Conservation (phyloP, 2,797 vertebrate genomes). For the Acestrorhynchus altus region DNA sequence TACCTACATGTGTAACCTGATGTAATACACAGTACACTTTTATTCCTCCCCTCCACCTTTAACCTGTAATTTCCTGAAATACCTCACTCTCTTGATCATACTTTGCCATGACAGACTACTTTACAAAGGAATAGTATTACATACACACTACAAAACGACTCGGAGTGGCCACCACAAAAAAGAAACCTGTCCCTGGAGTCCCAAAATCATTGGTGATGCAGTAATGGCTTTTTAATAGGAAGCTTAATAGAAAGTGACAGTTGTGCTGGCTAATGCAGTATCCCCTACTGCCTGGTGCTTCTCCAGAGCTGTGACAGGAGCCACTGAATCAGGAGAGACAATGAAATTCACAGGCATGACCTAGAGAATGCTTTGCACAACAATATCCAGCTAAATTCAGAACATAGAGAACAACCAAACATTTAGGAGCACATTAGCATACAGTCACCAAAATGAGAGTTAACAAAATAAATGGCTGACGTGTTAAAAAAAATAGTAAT, state of each 20-base stretch:
- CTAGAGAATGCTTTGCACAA: not conserved
- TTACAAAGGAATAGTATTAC: not conserved
- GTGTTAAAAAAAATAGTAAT: too few relatives aligned
- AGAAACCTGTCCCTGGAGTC: slow-evolving; percentile 1
- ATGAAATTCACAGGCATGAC: not conserved
- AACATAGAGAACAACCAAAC: not conserved
- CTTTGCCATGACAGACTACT: not conserved
- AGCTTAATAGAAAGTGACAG: slow-evolving; percentile 33
- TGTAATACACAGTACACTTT: not conserved
- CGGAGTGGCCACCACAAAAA: not conserved
- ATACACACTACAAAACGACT: not conserved
- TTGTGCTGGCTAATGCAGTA: slow-evolving; percentile 31
- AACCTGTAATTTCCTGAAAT: not conserved
- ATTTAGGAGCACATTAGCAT: not conserved
- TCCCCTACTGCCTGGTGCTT: not conserved
- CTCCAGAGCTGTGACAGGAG: slow-evolving; percentile 18
- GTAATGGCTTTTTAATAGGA: slow-evolving; percentile 9
- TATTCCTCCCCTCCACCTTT: not conserved
- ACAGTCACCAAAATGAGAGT: too few relatives aligned
- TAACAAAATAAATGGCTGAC: too few relatives aligned
- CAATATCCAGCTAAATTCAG: not conserved
- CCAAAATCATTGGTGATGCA: slow-evolving; percentile 7
- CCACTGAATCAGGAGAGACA: slow-evolving; percentile 24
- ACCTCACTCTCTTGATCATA: not conserved
- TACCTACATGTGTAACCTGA: too few relatives aligned